Evolutionary conservation across 1,140 invertebrate species (phyloP).

Genomic region (Meloidogyne floridensis): DNA sequence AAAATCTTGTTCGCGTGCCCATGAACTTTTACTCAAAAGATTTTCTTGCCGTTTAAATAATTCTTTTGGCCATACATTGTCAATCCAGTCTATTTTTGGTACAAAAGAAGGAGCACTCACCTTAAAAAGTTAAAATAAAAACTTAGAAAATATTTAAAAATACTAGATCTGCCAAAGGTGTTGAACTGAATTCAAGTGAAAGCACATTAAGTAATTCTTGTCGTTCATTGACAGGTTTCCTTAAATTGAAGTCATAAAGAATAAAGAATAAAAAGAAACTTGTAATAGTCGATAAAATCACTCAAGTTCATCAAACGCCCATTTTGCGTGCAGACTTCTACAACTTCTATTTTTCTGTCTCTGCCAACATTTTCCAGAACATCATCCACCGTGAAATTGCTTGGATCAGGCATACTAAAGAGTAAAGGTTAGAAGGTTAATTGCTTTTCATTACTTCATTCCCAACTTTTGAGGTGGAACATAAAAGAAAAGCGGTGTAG

Average conservation of each 20-base stretch:
- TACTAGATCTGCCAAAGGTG: conserved; percentile 34
- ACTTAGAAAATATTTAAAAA: conserved; percentile 8
- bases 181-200: conserved; percentile 57
- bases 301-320: conserved; percentile 33
- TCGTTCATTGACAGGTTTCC: conserved; percentile 18
- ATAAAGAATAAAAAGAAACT: conserved; percentile 23
- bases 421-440: not conserved
- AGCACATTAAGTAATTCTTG: conserved; percentile 55
- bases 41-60: conserved; percentile 84
- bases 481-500: conserved; percentile 31
- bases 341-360: conserved; percentile 39
- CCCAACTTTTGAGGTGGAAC: conserved; percentile 28
- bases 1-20: conserved; percentile 27
- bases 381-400: conserved; percentile 32
- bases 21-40: conserved; percentile 15
- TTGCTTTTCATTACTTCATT: conserved; percentile 21
- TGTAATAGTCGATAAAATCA: conserved; percentile 43
- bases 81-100: conserved; percentile 93
- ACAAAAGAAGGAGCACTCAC: conserved; percentile 69
- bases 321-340: conserved; percentile 44
- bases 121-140: conserved; percentile 32
- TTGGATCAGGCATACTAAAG: conserved; percentile 28
- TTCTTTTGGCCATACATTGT: conserved; percentile 90
- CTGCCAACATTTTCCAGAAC: conserved; percentile 37
- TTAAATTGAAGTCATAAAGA: not conserved